Base-by-base conservation (phyloP, 2,888 invertebrate species). In the Saturnia japonica region DNA sequence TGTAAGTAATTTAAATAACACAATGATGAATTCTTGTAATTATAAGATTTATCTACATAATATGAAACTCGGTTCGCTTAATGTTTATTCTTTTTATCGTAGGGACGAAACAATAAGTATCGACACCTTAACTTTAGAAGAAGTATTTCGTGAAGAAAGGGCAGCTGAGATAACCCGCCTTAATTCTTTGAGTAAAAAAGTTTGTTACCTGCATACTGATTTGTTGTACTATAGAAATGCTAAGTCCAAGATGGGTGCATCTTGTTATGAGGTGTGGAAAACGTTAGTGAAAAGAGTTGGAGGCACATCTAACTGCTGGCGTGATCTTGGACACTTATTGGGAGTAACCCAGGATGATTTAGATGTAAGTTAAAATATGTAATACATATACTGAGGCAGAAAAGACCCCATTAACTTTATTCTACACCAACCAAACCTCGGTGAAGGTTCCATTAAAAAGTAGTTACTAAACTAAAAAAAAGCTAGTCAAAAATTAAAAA, bases 231-330 rank as follows among this genome's bases (percentile, higher is more conserved):
- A 92, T 74, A 84, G 93, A 51, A 88, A 93, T 75, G 76, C 86
- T 1, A 89, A 89, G 72, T 86, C 91, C 9, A 85, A 88, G 54
- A 86, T 89, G 77, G 93, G 93, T 43, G 70, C 82, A 68, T 85
- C 85, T 12, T 92, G 93, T 74, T 91, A 90, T 74, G 89, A 91
- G 72, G 87, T 89, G 47, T 93, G 93, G 93, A 88, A 83, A 74
- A 87, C 82, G 1, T 74, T 93, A 25, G 82, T 94, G 8, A 92
- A 89, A 72, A 88, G 85, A 78, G 82, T 93, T 8, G 93, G 93
- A 40, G 93, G 93, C 4, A 85, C 90, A 19, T 87, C 86, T 3
- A 86, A 92, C 78, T 89, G 88, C 40, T 94, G 93, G 93, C 85
- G 82, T 71, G 91, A 91, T 66, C 82, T 94, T 54, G 94, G 94